These are phyloP conservation scores for Imbricaverruca yamaguchii DNA, from an alignment of 2,888 invertebrate genomes.

Conservation along the genomic window DNA sequence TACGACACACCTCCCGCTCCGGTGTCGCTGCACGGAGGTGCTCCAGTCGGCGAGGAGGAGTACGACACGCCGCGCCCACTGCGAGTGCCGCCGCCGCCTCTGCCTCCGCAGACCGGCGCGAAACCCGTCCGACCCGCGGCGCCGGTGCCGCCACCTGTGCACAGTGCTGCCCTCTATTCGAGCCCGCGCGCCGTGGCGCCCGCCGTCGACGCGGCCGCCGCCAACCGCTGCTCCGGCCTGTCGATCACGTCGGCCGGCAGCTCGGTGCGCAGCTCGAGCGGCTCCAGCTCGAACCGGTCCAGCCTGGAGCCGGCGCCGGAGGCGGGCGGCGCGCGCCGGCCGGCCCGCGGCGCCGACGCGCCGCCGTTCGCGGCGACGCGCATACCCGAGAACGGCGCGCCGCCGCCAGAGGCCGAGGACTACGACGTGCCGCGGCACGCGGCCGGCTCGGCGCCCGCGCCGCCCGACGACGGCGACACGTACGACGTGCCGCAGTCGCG, in stretches of 20 bases:
- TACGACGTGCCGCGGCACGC: constrained; percentile 43
- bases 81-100: background rate
- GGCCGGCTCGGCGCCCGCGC: constrained; percentile 29
- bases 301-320: constrained; percentile 39
- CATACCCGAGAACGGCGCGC: constrained; percentile 33
- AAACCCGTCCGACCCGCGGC: background rate
- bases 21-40: constrained; percentile 45
- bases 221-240: constrained; percentile 34
- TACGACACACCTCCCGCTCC: constrained; percentile 49
- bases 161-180: constrained; percentile 44
- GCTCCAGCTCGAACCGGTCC: constrained; percentile 48
- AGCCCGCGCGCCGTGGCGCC: constrained; percentile 52
- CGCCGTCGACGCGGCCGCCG: constrained; percentile 42
- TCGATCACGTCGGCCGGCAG: constrained; percentile 48
- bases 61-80: constrained; percentile 2
- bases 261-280: constrained; percentile 51
- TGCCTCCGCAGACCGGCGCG: background rate
- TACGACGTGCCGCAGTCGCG: constrained; percentile 47
- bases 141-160: background rate
- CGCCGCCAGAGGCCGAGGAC: constrained; percentile 21
- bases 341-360: constrained; percentile 31
- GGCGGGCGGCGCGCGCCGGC: constrained; percentile 39
- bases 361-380: constrained; percentile 48
- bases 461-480: constrained; percentile 40
- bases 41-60: background rate